phyloP scores from a whole-genome alignment of 2,797 vertebrate species.

The Scyliorhinus canicula region DNA sequence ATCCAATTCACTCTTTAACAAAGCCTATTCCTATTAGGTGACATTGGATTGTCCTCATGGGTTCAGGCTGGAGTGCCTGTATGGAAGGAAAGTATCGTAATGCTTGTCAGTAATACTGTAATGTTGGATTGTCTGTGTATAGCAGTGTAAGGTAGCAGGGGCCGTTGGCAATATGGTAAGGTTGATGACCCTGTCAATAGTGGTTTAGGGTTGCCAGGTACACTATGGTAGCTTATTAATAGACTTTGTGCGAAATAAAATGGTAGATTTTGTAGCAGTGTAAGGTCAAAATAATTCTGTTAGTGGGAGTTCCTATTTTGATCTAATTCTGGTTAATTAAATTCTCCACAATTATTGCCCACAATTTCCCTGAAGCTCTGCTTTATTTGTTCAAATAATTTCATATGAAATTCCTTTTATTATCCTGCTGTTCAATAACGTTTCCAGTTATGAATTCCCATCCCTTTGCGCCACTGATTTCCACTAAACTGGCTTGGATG shows the following conservation, averaged over 20 bases:
- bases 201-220: background rate
- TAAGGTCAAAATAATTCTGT: background rate
- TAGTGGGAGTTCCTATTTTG: background rate
- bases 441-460: background rate
- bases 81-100: background rate
- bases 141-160: background rate
- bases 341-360: conserved; percentile 7
- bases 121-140: background rate
- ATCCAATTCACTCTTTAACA: background rate
- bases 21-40: background rate
- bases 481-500: background rate
- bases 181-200: background rate
- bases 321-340: conserved; percentile 6
- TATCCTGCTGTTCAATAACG: background rate
- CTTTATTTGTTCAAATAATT: conserved; percentile 7
- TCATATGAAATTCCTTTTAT: background rate
- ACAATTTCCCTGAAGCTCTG: background rate
- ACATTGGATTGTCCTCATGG: background rate
- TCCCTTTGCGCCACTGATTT: background rate
- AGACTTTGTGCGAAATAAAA: background rate
- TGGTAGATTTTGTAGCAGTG: background rate
- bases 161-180: background rate
- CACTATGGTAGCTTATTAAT: background rate
- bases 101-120: background rate
- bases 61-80: background rate